Evolutionary conservation across 2,797 vertebrate species (phyloP).

Genomic region (Cirrhinus molitorella): DNA sequence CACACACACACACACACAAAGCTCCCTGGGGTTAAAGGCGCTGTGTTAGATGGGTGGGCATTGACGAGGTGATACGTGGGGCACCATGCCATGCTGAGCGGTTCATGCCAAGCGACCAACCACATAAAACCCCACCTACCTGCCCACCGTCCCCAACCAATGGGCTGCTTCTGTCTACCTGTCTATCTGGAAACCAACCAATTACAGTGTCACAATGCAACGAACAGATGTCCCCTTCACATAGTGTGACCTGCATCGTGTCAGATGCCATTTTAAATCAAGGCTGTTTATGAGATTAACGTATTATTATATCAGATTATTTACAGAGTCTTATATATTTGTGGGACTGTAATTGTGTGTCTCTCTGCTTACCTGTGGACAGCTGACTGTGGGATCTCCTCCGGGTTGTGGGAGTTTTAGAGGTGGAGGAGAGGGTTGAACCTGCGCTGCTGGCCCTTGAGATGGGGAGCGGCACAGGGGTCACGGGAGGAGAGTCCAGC

Average conservation of each 20-base stretch:
- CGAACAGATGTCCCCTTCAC: slow-evolving; percentile 41
- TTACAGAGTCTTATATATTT: slow-evolving; percentile 4
- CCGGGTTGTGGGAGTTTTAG: slow-evolving; percentile 74
- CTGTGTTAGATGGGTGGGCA: slow-evolving; percentile 64
- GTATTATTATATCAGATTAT: background rate
- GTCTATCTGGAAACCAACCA: slow-evolving; percentile 83
- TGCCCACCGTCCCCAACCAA: slow-evolving; percentile 80
- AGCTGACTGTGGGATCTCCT: slow-evolving; percentile 80
- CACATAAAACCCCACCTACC: slow-evolving; percentile 79
- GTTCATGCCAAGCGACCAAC: slow-evolving; percentile 76
- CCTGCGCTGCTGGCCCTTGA: slow-evolving; percentile 81
- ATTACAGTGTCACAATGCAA: slow-evolving; percentile 75
- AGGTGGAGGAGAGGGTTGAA: slow-evolving; percentile 75
- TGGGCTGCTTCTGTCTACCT: slow-evolving; percentile 80
- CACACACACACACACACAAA: slow-evolving; percentile 42
- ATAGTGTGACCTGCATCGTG: slow-evolving; percentile 3
- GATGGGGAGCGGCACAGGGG: slow-evolving; percentile 79
- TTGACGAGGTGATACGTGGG: slow-evolving; percentile 61
- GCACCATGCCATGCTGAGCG: slow-evolving; percentile 79
- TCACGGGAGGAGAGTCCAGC: slow-evolving; percentile 82
- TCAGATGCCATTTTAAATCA: slow-evolving; percentile 24
- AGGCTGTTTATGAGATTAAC: background rate
- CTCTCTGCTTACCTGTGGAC: slow-evolving; percentile 70
- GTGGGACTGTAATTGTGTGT: background rate
- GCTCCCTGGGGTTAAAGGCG: slow-evolving; percentile 54